Conservation (phyloP, 2,797 vertebrate genomes). For the Coluber constrictor region DNA sequence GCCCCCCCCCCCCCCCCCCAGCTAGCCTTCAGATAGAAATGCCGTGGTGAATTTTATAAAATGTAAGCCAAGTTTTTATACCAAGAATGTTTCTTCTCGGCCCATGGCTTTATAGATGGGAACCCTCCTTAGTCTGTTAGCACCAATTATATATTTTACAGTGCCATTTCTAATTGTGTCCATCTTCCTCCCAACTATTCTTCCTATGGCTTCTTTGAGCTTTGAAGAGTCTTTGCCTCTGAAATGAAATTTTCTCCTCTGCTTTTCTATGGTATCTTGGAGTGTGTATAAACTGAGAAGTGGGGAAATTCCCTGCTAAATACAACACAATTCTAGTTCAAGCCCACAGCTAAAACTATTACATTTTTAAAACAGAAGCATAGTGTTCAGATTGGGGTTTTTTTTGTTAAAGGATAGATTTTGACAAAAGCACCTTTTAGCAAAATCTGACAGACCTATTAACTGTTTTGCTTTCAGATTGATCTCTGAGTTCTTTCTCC, state of each 20-base stretch:
- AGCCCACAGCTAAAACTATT: background rate
- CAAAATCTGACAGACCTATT: background rate
- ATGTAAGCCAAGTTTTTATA: conserved; percentile 27
- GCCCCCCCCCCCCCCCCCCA: background rate
- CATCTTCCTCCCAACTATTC: background rate
- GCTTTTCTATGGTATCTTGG: background rate
- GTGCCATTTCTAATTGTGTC: background rate
- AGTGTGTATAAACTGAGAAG: background rate
- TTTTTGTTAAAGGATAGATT: background rate
- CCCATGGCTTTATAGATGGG: background rate
- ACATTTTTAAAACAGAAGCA: background rate
- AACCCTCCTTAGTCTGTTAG: background rate
- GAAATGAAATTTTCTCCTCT: background rate
- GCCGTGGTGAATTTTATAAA: conserved; percentile 1
- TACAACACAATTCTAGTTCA: background rate
- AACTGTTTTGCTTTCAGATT: background rate
- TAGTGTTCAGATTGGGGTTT: background rate
- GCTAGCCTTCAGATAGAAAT: conserved; percentile 11
- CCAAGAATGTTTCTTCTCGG: background rate
- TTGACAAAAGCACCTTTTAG: background rate
- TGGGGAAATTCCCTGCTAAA: background rate
- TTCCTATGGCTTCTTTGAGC: background rate
- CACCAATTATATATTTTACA: background rate
- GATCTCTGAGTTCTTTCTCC: background rate
- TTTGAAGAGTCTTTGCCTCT: background rate